Conservation (phyloP, 2,888 invertebrate genomes). For the Drosophila ustulata region DNA sequence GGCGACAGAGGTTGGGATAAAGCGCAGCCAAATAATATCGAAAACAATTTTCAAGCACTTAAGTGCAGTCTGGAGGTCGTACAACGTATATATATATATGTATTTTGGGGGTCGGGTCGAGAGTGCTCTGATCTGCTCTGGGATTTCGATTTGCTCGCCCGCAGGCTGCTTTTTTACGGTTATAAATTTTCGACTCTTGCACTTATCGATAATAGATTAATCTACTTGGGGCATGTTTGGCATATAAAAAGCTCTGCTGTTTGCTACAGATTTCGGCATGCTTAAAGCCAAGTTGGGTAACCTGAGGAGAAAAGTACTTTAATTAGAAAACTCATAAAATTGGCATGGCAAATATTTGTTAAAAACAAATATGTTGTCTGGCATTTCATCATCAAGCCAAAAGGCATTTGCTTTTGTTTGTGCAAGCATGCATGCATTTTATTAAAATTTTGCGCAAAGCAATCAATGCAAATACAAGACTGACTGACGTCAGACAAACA, state of each 20-base stretch:
- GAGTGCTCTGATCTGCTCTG: constrained; percentile 19
- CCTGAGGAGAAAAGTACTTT: constrained; percentile 30
- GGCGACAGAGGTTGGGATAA: constrained; percentile 21
- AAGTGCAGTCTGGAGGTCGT: constrained; percentile 77
- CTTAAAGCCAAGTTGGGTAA: constrained; percentile 13
- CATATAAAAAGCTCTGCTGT: constrained; percentile 56
- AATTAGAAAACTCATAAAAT: constrained; percentile 53
- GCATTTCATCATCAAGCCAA: constrained; percentile 41
- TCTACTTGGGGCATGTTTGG: constrained; percentile 78
- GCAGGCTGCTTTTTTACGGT: constrained; percentile 73
- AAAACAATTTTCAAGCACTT: constrained; percentile 83
- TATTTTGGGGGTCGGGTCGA: constrained; percentile 17
- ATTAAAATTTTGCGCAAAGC: constrained; percentile 65
- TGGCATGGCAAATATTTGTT: constrained; percentile 58
- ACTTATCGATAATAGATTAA: constrained; percentile 82
- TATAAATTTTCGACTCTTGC: constrained; percentile 80
- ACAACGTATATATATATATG: constrained; percentile 9
- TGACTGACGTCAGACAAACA: constrained; percentile 12
- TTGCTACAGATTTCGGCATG: neutral
- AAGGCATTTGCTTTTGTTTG: constrained; percentile 54
- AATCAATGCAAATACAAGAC: constrained; percentile 59
- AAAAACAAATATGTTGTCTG: constrained; percentile 46
- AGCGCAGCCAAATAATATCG: constrained; percentile 78
- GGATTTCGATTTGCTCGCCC: constrained; percentile 52
- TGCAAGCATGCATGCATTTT: constrained; percentile 65